Percentiles rank a stretch among this genome's conserved stretches.
phyloP scores from a whole-genome alignment of 2,113 vertebrate genomes.

The Saguinus midas region DNA sequence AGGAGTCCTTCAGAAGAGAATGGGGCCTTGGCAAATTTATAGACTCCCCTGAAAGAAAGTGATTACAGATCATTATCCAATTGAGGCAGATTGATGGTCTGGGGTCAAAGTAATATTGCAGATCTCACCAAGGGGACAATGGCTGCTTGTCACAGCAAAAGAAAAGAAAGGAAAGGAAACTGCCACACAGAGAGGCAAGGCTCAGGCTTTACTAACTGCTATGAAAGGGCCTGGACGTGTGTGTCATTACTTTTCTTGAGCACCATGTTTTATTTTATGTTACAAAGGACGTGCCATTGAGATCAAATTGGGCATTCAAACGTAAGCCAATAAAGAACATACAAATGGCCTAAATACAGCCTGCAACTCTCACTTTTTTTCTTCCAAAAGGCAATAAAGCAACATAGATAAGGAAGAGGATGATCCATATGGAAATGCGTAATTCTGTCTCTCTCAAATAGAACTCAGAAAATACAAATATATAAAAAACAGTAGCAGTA shows the following conservation, averaged over 20 bases:
- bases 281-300: constrained; percentile 27
- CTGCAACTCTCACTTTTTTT: background rate
- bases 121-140: constrained; percentile 95
- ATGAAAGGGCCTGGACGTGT: constrained; percentile 58
- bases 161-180: constrained; percentile 81
- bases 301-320: constrained; percentile 64
- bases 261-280: constrained; percentile 65
- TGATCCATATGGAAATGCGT: background rate
- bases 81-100: constrained; percentile 99
- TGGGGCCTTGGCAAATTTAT: constrained; percentile 96
- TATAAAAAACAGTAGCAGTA: background rate
- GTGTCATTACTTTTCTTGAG: constrained; percentile 68
- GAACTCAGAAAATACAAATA: constrained; percentile 55
- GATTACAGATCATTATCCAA: constrained; percentile 99
- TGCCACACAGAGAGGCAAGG: constrained; percentile 79
- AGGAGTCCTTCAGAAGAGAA: constrained; percentile 98
- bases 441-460: background rate
- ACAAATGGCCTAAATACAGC: background rate
- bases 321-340: background rate
- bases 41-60: constrained; percentile 99
- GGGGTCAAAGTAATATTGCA: constrained; percentile 99
- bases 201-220: constrained; percentile 72
- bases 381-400: constrained; percentile 15
- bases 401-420: background rate
- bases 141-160: constrained; percentile 91